A percentile compares a stretch with the other conserved stretches of the same genome.
phyloP scores from a whole-genome alignment of 2,113 vertebrate species.

The Malurus alboscapulatus region DNA sequence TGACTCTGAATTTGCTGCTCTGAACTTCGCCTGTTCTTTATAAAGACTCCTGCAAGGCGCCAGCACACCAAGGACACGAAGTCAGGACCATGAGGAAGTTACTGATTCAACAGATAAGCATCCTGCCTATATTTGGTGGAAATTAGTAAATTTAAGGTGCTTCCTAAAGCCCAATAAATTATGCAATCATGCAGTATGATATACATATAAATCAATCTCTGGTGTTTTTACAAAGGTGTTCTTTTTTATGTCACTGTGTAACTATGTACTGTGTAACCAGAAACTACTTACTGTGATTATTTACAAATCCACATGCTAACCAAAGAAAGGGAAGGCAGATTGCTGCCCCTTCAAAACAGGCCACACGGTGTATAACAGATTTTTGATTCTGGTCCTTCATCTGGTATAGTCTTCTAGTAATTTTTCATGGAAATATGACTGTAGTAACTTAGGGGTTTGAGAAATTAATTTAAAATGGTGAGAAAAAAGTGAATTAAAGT shows the following conservation, averaged over 20 bases:
- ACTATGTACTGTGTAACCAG: neutral
- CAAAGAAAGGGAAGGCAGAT: neutral
- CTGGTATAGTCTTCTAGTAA: neutral
- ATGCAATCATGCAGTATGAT: neutral
- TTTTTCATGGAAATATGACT: neutral
- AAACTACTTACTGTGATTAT: neutral
- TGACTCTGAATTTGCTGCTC: neutral
- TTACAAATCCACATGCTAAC: neutral
- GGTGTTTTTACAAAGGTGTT: neutral
- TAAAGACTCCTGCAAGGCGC: neutral
- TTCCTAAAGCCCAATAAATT: neutral
- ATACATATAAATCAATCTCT: neutral
- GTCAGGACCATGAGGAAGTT: neutral
- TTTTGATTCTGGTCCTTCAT: neutral
- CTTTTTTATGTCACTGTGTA: neutral
- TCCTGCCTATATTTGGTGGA: neutral
- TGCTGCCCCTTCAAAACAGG: neutral
- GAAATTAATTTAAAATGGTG: neutral
- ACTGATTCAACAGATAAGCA: neutral
- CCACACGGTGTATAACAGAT: fast-evolving
- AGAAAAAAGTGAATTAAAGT: neutral
- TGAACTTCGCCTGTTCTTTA: neutral
- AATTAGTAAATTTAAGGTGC: neutral
- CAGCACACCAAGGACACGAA: fast-evolving
- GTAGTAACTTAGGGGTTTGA: neutral